Conservation (phyloP, 2,888 invertebrate genomes). For the Electrophaes corylata region DNA sequence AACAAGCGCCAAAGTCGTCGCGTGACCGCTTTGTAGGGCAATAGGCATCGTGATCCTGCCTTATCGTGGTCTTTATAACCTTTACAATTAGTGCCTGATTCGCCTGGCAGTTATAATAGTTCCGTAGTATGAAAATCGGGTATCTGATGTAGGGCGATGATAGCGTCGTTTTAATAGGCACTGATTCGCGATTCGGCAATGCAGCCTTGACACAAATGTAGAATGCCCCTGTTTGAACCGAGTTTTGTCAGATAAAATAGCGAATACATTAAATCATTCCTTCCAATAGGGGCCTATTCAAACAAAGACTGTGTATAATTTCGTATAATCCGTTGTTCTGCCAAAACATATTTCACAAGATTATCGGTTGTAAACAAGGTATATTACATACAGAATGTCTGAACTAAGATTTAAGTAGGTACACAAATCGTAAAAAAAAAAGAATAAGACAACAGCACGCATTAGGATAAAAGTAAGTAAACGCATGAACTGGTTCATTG, state of each 20-base stretch:
- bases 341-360: too few relatives aligned
- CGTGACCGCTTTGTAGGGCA: constrained; percentile 37
- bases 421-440: too few relatives aligned
- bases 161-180: constrained; percentile 16
- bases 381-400: too few relatives aligned
- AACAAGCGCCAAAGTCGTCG: constrained; percentile 31
- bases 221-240: constrained; percentile 16
- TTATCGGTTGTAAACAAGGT: too few relatives aligned
- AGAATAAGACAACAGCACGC: too few relatives aligned
- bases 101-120: constrained; percentile 12
- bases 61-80: constrained; percentile 1
- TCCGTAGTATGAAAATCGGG: constrained; percentile 13
- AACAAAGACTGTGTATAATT: not conserved
- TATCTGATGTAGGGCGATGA: constrained; percentile 22
- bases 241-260: constrained; percentile 12
- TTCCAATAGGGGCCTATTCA: not conserved
- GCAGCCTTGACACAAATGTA: constrained; percentile 27
- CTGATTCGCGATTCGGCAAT: constrained; percentile 23
- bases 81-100: constrained; percentile 18
- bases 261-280: not conserved
- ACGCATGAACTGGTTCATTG: too few relatives aligned
- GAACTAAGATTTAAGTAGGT: too few relatives aligned
- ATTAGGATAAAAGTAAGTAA: too few relatives aligned
- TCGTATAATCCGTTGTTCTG: too few relatives aligned
- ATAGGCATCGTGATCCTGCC: constrained; percentile 10